Evolutionary conservation across 2,797 vertebrate species (phyloP).

Genomic region (Garrulus glandarius): DNA sequence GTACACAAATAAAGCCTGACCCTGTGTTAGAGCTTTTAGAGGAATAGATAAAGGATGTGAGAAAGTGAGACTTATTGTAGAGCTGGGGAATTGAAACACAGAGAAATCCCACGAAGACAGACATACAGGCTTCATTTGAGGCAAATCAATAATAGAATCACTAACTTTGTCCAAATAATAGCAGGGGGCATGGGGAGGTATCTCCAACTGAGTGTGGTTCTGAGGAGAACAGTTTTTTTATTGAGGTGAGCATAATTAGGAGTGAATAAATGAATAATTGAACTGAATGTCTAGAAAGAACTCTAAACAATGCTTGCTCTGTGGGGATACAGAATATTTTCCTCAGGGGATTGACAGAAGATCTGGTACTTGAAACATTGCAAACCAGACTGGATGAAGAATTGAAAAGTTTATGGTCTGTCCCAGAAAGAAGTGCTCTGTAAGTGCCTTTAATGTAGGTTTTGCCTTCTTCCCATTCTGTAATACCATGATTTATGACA

Average conservation of each 20-base stretch:
- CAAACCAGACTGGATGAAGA: not conserved
- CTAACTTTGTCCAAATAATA: conserved; percentile 52
- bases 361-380: conserved; percentile 28
- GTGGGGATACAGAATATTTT: not conserved
- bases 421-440: not conserved
- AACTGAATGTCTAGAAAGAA: conserved; percentile 36
- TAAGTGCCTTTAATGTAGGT: not conserved
- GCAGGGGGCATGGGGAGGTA: conserved; percentile 22
- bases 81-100: conserved; percentile 30
- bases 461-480: not conserved
- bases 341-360: conserved; percentile 29
- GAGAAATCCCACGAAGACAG: conserved; percentile 45
- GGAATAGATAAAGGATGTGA: conserved; percentile 33
- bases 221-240: conserved; percentile 47
- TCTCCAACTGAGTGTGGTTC: conserved; percentile 9
- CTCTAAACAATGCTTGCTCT: conserved; percentile 9
- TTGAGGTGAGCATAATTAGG: conserved; percentile 53
- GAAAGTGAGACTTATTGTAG: conserved; percentile 29
- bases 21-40: not conserved
- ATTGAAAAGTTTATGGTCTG: conserved; percentile 12
- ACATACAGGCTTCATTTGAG: conserved; percentile 32
- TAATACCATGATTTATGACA: not conserved
- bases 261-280: conserved; percentile 62
- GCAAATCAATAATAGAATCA: conserved; percentile 40
- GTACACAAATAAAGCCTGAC: conserved; percentile 20